Evolutionary conservation across 1,140 invertebrate species (phyloP).

Genomic region (Tetranychus cinnabarinus): DNA sequence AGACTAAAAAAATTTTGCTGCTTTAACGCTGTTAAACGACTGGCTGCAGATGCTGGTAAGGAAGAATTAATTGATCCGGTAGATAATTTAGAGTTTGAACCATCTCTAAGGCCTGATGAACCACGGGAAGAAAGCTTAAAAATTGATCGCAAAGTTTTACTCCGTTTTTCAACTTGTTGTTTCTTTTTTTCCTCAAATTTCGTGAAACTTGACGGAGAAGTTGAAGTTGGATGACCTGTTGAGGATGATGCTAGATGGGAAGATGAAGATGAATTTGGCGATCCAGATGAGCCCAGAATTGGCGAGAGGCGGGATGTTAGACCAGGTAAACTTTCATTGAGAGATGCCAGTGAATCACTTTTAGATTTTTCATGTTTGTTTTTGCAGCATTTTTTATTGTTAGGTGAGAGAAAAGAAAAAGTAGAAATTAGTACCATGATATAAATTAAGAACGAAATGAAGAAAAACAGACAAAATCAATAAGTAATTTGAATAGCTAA

Average conservation of each 20-base stretch:
- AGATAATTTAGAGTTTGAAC: background rate
- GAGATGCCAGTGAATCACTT: background rate
- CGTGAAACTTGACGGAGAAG: constrained; percentile 28
- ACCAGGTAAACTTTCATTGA: background rate
- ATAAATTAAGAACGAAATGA: background rate
- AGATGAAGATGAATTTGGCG: background rate
- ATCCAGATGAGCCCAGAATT: background rate
- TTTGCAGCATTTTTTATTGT: too few species aligned
- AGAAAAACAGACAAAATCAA: too few species aligned
- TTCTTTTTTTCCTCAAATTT: constrained; percentile 70
- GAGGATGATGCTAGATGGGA: background rate
- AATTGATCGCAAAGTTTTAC: constrained; percentile 47
- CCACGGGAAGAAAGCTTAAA: constrained; percentile 34
- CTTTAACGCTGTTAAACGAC: background rate
- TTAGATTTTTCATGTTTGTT: too few species aligned
- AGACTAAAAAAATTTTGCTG: constrained; percentile 1
- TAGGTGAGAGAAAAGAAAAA: background rate
- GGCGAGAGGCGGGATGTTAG: background rate
- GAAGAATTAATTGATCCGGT: background rate
- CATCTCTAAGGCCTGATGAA: constrained; percentile 24
- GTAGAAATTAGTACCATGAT: constrained; percentile 1
- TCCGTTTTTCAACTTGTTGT: constrained; percentile 54
- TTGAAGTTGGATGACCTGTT: background rate
- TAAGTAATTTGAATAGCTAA: too few species aligned
- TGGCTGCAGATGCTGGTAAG: background rate